Percentiles rank a stretch among this genome's conserved stretches.
Evolutionary conservation across 2,797 vertebrate genomes (phyloP).

Genomic region (Artibeus jamaicensis): DNA sequence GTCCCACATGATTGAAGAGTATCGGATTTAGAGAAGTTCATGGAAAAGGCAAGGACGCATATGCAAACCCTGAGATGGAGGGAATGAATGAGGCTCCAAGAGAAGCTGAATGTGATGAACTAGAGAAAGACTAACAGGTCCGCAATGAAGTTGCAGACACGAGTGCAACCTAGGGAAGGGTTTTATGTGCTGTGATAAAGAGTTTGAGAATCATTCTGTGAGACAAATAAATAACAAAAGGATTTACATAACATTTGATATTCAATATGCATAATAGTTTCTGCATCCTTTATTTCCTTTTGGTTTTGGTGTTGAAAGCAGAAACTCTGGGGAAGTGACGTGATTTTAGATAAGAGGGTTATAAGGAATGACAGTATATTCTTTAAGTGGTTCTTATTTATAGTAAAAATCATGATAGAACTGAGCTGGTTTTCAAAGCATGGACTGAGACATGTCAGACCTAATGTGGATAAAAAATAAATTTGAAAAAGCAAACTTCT

Average conservation of each 20-base stretch:
- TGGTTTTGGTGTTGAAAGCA: not conserved
- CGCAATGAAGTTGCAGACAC: rapidly evolving
- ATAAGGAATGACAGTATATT: not conserved
- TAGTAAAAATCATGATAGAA: not conserved
- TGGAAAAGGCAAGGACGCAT: not conserved
- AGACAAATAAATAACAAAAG: not conserved
- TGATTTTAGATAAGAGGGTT: not conserved
- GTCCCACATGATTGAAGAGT: not conserved
- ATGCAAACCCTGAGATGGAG: not conserved
- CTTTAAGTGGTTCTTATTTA: not conserved
- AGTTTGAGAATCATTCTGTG: not conserved
- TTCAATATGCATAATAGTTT: not conserved
- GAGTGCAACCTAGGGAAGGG: not conserved
- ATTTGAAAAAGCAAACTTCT: not conserved
- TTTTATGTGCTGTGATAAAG: not conserved
- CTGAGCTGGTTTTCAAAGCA: not conserved
- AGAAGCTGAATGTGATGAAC: not conserved
- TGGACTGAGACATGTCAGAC: not conserved
- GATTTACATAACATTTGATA: not conserved
- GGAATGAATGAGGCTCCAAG: rapidly evolving
- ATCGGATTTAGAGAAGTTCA: not conserved
- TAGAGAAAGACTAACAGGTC: not conserved
- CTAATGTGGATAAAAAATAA: not conserved
- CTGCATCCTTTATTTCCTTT: not conserved
- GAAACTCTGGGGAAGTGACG: not conserved